These are phyloP conservation scores for Drosophila mayaguana DNA, from an alignment of 2,888 invertebrate genomes.

Conservation along the genomic window DNA sequence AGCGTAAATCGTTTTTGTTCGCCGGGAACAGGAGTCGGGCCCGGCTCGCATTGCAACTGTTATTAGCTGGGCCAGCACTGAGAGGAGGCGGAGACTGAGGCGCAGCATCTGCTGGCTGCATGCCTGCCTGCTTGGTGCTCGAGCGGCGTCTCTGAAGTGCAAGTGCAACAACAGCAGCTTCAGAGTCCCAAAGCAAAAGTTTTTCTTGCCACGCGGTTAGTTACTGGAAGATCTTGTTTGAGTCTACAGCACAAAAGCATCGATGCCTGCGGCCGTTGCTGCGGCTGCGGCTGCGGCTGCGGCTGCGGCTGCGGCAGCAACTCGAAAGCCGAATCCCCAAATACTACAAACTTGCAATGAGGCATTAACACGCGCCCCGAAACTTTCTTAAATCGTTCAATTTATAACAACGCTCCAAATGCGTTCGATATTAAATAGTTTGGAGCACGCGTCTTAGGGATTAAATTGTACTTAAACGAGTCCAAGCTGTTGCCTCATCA, in stretches of 20 bases:
- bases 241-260: conserved; percentile 61
- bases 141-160: conserved; percentile 78
- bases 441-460: background rate
- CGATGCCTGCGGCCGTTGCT: conserved; percentile 50
- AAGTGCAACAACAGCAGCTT: conserved; percentile 62
- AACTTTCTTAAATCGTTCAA: conserved; percentile 42
- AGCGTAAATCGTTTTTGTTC: conserved; percentile 76
- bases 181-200: conserved; percentile 75
- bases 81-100: background rate
- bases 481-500: background rate
- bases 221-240: conserved; percentile 64
- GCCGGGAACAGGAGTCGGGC: conserved; percentile 23
- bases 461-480: conserved; percentile 2
- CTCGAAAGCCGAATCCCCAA: conserved; percentile 36
- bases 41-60: conserved; percentile 71
- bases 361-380: conserved; percentile 36
- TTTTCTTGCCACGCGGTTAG: conserved; percentile 78
- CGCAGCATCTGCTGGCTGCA: conserved; percentile 34
- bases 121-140: conserved; percentile 66
- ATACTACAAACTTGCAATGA: conserved; percentile 31
- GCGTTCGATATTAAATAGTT: conserved; percentile 37
- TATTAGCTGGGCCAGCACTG: conserved; percentile 57
- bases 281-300: conserved; percentile 37
- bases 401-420: conserved; percentile 32
- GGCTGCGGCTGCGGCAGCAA: conserved; percentile 34